phyloP scores from a whole-genome alignment of 1,140 invertebrate genomes.

The Venustaconcha ellipsiformis region DNA sequence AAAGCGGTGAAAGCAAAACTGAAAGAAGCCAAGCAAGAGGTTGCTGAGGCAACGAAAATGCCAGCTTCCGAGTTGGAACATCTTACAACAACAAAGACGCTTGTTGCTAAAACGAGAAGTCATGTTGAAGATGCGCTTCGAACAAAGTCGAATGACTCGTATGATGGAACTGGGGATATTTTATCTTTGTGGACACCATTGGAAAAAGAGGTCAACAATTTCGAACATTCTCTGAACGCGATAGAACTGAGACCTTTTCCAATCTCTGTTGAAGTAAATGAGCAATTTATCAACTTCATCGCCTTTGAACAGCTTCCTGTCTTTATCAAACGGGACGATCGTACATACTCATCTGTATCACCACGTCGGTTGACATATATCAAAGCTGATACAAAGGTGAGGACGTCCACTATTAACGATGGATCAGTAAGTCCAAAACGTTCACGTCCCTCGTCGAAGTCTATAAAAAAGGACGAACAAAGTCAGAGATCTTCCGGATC shows the following conservation, averaged over 20 bases:
- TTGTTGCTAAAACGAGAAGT: slow-evolving; percentile 19
- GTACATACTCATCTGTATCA: not conserved
- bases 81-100: slow-evolving; percentile 9
- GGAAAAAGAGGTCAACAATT: slow-evolving; percentile 24
- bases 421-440: too few relatives aligned
- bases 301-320: slow-evolving; percentile 22
- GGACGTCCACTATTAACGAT: too few relatives aligned
- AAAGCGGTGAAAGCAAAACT: slow-evolving; percentile 29
- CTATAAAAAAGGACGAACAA: too few relatives aligned
- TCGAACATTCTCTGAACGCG: slow-evolving; percentile 24
- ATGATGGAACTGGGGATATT: slow-evolving; percentile 20
- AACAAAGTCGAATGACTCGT: slow-evolving; percentile 22
- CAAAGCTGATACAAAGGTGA: too few relatives aligned
- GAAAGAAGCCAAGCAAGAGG: slow-evolving; percentile 26
- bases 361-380: too few relatives aligned
- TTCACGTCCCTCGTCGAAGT: too few relatives aligned
- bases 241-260: slow-evolving; percentile 21
- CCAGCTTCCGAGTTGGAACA: slow-evolving; percentile 16
- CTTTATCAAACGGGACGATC: slow-evolving; percentile 8
- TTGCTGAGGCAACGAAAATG: slow-evolving; percentile 24
- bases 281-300: slow-evolving; percentile 30
- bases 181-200: slow-evolving; percentile 24
- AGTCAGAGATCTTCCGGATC: too few relatives aligned
- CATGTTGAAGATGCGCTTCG: slow-evolving; percentile 28
- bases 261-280: slow-evolving; percentile 16